Base-by-base conservation (phyloP, 2,888 invertebrate species). In the Drosophila lacicola region DNA sequence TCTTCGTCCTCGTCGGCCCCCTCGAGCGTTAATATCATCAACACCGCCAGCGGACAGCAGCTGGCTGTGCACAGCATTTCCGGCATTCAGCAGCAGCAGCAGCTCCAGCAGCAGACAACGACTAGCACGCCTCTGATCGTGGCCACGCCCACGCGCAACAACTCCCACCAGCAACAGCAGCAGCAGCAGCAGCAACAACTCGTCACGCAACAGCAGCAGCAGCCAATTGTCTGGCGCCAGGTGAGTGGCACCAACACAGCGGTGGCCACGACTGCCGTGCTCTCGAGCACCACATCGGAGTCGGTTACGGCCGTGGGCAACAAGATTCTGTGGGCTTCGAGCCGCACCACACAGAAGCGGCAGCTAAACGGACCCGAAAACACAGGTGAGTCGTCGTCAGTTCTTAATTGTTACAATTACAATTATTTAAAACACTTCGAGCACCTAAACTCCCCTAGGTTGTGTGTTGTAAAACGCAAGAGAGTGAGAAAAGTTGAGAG, bases 311-410 rank as follows among this genome's bases (percentile, higher is more conserved):
- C 89, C 2, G 78, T 90, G 14, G 87, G 91, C 69, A 90, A 91
- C 62, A 90, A 91, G 75, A 89, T 91, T 50, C 80, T 91, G 10
- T 90, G 91, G 91, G 82, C 17, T 17, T 17, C 92, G 45, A 90
- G 90, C 73, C 82, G 92, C 13, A 74, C 90, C 10, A 81, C 84
- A 3, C 90, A 84, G 37, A 90, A 90, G 64, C 89, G 92, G 39
- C 92, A 92, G 68, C 78, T 91, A 1, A 92, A 92, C 72, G 92
- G 92, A 49, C 92, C 92, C 14, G 90, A 92, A 51, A 90, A 90
- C 70, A 88, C 83, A 75, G 90, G 90, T 91, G 54, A 78, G 75
- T 53, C 11, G 11, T 6, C 13, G 13, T 5, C 21, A n/a, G n/a
- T 6, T 36, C 33, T 1, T 10, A 1, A 44, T 17, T 11, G 2